A percentile compares a stretch with the other conserved stretches of the same genome.
These are phyloP conservation scores for Acanthiza pusilla DNA, from an alignment of 2,797 vertebrate species.

Conservation along the genomic window DNA sequence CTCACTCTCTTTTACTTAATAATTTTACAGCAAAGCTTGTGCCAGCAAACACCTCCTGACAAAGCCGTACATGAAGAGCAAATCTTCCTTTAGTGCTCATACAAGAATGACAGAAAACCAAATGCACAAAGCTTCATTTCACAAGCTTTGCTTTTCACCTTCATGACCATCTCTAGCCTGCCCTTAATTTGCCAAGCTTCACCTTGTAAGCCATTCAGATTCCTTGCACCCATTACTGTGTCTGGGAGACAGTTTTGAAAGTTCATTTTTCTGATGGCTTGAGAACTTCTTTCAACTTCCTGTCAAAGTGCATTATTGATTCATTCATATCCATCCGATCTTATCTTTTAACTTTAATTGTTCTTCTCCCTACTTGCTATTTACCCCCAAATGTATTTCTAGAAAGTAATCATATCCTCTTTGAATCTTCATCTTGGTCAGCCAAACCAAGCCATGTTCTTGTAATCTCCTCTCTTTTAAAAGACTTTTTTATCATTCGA, in stretches of 20 bases:
- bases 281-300: background rate
- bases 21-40: background rate
- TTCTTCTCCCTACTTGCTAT: background rate
- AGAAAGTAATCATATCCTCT: background rate
- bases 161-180: background rate
- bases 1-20: background rate
- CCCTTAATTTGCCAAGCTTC: background rate
- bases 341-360: background rate
- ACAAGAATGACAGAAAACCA: background rate
- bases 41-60: background rate
- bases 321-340: background rate
- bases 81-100: background rate
- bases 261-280: background rate
- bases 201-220: background rate
- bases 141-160: background rate
- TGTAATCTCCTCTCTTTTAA: background rate
- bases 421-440: background rate
- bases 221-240: background rate
- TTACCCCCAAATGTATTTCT: background rate
- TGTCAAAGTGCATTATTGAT: slow-evolving; percentile 16
- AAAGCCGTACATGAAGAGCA: background rate
- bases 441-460: background rate
- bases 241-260: background rate
- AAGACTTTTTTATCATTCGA: background rate
- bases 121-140: background rate